Base-by-base conservation (phyloP, 37 sponge, comb jelly and placozoan genomes). In the Oopsacas minuta region DNA sequence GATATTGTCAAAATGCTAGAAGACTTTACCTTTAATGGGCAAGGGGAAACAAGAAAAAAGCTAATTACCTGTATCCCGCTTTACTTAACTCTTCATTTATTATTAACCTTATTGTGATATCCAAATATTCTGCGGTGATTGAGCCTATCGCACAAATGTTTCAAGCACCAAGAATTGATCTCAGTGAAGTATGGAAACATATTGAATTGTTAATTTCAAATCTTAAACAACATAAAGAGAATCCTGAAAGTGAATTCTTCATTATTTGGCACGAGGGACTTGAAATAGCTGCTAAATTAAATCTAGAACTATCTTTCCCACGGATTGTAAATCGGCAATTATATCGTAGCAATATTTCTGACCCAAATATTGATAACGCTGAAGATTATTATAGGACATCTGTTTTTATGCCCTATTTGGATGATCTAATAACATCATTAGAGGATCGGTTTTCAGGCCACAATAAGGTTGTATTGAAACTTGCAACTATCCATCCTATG, bases 181-280 rank as follows among this genome's bases (percentile, higher is more conserved):
- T 61, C 75, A 61, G 75, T 61, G 75, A n/a, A 25, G 75, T 61
- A 61, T 61, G 20, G 75, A 61, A 61, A 61, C 75, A 61, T n/a
- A 12, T 61, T 61, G 75, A 61, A 61, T 61, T 61, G 75, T 61
- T 61, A 61, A 61, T 61, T 61, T 61, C 75, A 3, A 61, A 32
- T 61, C 49, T 42, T 42, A 42, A 42, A 61, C 30, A 61, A 61
- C 75, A 61, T 61, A 25, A 12, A 12, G 75, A 61, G 7, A 61
- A 61, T 61, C 28, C 75, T 61, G 49, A 42, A 61, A 25, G 75
- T 61, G 75, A 61, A 61, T 61, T 61, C 30, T n/a, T 3, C 75
- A 61, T 61, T n/a, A 61, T 61, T 61, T 61, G 75, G 28, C 28
- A n/a, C 30, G 75, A 61, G 28, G 75, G 28, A 61, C 28, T 61